phyloP scores from a whole-genome alignment of 2,113 vertebrate genomes.

The Sardina pilchardus region DNA sequence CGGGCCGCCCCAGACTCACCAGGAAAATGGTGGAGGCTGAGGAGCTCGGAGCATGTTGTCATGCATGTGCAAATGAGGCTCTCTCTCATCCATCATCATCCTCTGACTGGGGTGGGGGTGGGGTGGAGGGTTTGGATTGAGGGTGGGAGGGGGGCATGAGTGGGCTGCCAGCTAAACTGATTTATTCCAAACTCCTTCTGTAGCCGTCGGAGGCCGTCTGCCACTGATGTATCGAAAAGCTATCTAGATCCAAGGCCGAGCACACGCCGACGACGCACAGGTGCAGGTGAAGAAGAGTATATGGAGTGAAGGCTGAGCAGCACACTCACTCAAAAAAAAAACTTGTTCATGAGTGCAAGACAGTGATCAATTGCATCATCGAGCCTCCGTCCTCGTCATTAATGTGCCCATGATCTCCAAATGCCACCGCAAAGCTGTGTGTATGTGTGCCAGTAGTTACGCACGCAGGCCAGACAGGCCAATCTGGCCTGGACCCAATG shows the following conservation, averaged over 20 bases:
- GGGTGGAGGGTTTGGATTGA: background rate
- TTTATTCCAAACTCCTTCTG: background rate
- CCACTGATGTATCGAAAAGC: background rate
- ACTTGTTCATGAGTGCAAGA: background rate
- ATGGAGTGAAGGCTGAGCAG: background rate
- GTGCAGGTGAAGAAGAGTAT: background rate
- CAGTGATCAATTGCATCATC: background rate
- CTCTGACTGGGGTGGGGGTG: slow-evolving; percentile 10
- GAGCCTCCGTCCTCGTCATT: background rate
- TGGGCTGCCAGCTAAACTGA: background rate
- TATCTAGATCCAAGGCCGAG: background rate
- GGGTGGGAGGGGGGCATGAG: background rate
- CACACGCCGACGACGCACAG: background rate
- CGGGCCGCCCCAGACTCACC: background rate
- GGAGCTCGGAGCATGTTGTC: background rate
- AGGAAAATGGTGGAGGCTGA: background rate
- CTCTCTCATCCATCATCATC: slow-evolving; percentile 20
- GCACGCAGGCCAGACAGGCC: too few species aligned
- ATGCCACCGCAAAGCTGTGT: too few species aligned
- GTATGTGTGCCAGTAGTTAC: too few species aligned
- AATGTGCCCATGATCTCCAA: background rate
- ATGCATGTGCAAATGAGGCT: background rate
- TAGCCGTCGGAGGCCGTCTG: background rate
- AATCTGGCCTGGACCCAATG: too few species aligned
- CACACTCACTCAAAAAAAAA: background rate